Base-by-base conservation (phyloP, 1,140 invertebrate genomes). In the Trichonephila inaurata region DNA sequence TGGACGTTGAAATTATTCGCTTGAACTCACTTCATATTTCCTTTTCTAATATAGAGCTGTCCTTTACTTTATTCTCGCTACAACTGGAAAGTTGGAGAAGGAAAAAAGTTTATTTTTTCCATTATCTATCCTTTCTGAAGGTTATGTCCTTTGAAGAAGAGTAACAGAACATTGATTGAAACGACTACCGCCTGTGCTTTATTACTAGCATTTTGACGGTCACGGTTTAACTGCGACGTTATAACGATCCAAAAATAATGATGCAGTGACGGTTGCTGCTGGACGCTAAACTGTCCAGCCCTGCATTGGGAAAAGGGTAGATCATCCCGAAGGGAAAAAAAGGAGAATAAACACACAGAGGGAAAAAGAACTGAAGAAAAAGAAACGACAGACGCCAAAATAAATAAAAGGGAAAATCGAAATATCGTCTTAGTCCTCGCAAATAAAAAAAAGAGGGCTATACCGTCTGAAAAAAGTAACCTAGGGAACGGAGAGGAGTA, bases 351-450 rank as follows among this genome's bases (percentile, higher is more conserved):
- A 60, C 44, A n/a, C n/a, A 24, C 21, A 60, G 28, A 58, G 18
- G 21, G 21, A 16, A 64, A 58, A 64, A 33, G 61, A 24, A 77
- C 24, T 33, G 12, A 77, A 33, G 18, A 77, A 33, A 19, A 33
- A 77, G 40, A 88, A 21, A 58, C 28, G 64, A 66, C 10, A 66
- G 12, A 66, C 10, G 6, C 7, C 19, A 44, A 40, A 62, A 88
- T 88, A 62, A 64, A 83, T 83, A 88, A 87, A 87, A 87, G 85
- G 33, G 33, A 28, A 60, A 88, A 88, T 88, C 61, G 61, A 64
- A 88, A 88, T 64, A 88, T 64, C 24, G 61, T 64, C 62, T 77
- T 77, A 77, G 28, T 28, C 72, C 33, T 33, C 28, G 51, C 51
- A 51, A 51, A 51, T 33, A 77, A 40, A 77, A 77, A 28, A 77